Percentiles rank a stretch among this genome's conserved stretches.
These are phyloP conservation scores for Habroteleia sp. DNA, from an alignment of 2,888 invertebrate species.

Conservation along the genomic window DNA sequence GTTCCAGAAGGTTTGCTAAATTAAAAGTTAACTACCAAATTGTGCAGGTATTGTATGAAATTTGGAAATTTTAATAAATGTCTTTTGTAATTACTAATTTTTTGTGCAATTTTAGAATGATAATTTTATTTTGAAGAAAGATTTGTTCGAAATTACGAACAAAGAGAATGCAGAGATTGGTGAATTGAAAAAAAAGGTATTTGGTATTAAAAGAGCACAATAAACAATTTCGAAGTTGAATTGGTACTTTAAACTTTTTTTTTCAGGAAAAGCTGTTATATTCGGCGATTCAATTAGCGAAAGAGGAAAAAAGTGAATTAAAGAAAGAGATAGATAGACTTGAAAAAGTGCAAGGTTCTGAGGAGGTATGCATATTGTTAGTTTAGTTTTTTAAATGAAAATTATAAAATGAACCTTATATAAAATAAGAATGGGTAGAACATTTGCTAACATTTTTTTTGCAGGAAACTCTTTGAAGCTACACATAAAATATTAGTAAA, in stretches of 20 bases:
- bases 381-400: too few species aligned
- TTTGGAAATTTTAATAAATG: neutral
- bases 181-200: constrained; percentile 68
- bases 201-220: too few species aligned
- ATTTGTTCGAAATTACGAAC: constrained; percentile 66
- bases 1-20: constrained; percentile 70
- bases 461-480: too few species aligned
- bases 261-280: constrained; percentile 70
- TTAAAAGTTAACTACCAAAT: constrained; percentile 73
- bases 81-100: neutral
- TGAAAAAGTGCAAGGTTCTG: too few species aligned
- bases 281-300: constrained; percentile 61
- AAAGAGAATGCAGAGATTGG: constrained; percentile 69
- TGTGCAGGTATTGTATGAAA: constrained; percentile 66
- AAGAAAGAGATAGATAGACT: constrained; percentile 68
- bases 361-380: too few species aligned
- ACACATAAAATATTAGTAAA: too few species aligned
- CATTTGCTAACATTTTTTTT: too few species aligned
- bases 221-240: too few species aligned
- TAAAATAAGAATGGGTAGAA: too few species aligned
- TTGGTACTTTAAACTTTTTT: too few species aligned
- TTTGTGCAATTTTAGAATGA: constrained; percentile 69
- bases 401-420: too few species aligned
- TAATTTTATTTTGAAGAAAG: constrained; percentile 70
- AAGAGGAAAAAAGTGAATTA: constrained; percentile 68